Percentiles rank a stretch among this genome's conserved stretches.
phyloP scores from a whole-genome alignment of 1,140 invertebrate species.

The Aphelenchoides besseyi region DNA sequence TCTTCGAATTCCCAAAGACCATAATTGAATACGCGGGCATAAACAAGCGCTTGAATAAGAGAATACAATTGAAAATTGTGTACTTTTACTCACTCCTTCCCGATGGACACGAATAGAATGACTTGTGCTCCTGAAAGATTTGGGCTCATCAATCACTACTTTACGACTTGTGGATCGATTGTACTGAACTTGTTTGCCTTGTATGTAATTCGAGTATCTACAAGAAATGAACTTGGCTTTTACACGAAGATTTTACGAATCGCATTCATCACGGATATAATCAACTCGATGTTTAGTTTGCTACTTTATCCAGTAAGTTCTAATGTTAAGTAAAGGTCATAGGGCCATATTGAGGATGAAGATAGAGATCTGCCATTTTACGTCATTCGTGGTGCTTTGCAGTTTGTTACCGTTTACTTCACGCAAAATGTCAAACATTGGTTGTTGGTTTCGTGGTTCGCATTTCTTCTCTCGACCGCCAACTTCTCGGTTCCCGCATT shows the following conservation, averaged over 20 bases:
- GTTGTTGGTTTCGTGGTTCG: background rate
- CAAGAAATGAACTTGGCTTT: background rate
- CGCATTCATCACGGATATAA: background rate
- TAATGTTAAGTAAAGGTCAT: background rate
- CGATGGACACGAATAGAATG: too few relatives aligned
- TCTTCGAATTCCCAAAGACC: too few relatives aligned
- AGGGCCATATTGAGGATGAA: background rate
- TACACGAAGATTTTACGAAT: background rate
- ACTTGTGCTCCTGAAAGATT: too few relatives aligned
- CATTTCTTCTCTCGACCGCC: background rate
- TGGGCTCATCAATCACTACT: constrained; percentile 3
- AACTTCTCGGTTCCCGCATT: background rate
- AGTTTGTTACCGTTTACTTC: background rate
- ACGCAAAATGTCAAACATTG: background rate
- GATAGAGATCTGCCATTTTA: background rate
- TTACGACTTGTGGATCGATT: background rate
- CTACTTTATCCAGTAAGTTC: background rate
- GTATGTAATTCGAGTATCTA: background rate
- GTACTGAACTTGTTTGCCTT: background rate
- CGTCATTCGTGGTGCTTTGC: background rate
- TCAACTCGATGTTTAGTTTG: background rate
- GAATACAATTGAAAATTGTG: too few relatives aligned
- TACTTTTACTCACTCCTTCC: too few relatives aligned
- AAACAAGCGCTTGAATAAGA: too few relatives aligned
- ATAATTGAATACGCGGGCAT: too few relatives aligned